Base-by-base conservation (phyloP, 1,140 invertebrate genomes). In the Tetraneura akinire region DNA sequence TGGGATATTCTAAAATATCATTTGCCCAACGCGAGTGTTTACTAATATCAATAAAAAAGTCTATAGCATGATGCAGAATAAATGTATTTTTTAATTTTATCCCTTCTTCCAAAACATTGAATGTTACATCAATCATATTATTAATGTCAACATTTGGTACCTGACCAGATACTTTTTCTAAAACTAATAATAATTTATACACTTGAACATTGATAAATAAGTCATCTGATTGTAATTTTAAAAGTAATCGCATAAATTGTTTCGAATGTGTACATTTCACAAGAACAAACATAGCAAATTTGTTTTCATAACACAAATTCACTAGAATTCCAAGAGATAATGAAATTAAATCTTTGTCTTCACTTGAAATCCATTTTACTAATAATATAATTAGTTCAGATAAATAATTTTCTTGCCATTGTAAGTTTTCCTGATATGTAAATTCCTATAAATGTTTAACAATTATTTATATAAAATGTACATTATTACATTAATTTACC, bases 21-120 rank as follows among this genome's bases (percentile, higher is more conserved):
- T 47, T 42, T 78, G 60, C 60, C 74, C 74, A 78, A 62, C 14
- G 21, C n/a, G 23, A 47, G 62, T 78, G 74, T 60, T 78, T 55
- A 78, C 74, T 60, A 11, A 78, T 78, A 62, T 78, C 74, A 60
- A 62, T 57, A 47, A 78, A 78, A 78, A 78, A 78, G 23, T 78
- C 74, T 23, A 78, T 37, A 29, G 37, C 42, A 29, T 78, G 74
- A 1, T 37, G 74, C 47, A 78, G 5, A 78, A 47, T 14, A 62
- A 55, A 78, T 4, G 60, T 14, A 62, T 62, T 78, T 45, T 78
- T 57, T 47, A 4, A 8, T 26, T 78, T 78, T n/a, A 78, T 16
- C 18, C 74, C 74, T 78, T 78, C 74, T 78, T 78, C 74, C 55
- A 78, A 78, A 78, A 78, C 55, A 60, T 18, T 23, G 23, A 78